A percentile compares a stretch with the other conserved stretches of the same genome.
Conservation (phyloP, 1,140 invertebrate genomes). For the Nasonia vitripennis region DNA sequence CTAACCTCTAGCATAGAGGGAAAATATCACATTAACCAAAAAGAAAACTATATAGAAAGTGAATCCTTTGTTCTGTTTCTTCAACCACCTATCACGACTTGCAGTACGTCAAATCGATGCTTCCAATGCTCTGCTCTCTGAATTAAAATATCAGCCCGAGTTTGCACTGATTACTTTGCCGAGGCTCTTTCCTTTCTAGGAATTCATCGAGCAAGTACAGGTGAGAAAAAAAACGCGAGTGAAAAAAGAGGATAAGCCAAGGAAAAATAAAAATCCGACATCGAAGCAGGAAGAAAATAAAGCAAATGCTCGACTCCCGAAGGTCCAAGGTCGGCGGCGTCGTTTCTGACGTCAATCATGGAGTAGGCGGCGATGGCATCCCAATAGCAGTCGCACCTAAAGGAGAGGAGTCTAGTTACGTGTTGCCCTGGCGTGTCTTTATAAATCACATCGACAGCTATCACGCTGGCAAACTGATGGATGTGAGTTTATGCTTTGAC, state of each 20-base stretch:
- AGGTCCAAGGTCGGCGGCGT: neutral
- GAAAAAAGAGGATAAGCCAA: neutral
- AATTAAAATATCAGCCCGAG: no score
- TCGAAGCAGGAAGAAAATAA: neutral
- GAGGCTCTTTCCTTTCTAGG: no score
- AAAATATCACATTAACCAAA: no score
- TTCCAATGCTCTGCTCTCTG: no score
- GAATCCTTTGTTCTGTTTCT: no score
- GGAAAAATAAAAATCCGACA: neutral
- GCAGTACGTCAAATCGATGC: no score
- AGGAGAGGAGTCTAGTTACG: neutral
- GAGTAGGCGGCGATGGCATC: neutral
- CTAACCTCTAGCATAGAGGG: no score
- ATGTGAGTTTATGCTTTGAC: constrained; percentile 53
- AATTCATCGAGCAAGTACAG: no score
- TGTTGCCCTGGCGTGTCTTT: constrained; percentile 63
- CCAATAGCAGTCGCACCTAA: neutral
- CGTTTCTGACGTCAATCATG: neutral
- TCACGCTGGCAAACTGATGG: constrained; percentile 59
- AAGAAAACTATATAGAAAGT: no score
- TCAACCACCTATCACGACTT: no score
- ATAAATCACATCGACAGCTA: constrained; percentile 67
- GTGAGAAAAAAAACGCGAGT: no score
- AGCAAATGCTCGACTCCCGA: neutral
- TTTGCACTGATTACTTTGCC: no score